These are phyloP conservation scores for Sigmodon hispidus DNA, from an alignment of 2,113 vertebrate genomes.

Conservation along the genomic window DNA sequence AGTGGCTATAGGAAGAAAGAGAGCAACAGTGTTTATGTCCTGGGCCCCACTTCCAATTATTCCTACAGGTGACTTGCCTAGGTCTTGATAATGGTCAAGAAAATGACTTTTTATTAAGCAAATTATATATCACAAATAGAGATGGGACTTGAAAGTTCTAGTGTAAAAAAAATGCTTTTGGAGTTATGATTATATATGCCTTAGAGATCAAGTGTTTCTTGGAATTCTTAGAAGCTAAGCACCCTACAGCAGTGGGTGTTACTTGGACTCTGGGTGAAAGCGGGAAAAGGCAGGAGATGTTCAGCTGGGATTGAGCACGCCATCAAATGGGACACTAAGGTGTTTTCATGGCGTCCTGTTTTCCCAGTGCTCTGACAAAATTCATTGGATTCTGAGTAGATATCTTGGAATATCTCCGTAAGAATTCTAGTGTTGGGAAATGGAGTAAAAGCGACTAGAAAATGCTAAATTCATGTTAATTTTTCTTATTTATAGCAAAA, in stretches of 20 bases:
- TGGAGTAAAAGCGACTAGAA: neutral
- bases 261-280: neutral
- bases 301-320: neutral
- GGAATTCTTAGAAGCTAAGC: neutral
- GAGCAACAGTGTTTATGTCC: neutral
- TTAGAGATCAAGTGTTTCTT: neutral
- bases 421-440: slow-evolving; percentile 27
- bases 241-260: neutral
- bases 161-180: slow-evolving; percentile 28
- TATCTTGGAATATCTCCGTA: slow-evolving; percentile 22
- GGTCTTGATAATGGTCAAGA: neutral
- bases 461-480: neutral
- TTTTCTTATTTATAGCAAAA: neutral
- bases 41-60: neutral
- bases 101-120: neutral
- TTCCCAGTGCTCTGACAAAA: neutral
- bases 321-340: neutral
- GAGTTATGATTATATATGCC: neutral
- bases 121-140: slow-evolving; percentile 29
- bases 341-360: neutral
- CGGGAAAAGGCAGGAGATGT: neutral
- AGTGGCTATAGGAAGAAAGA: neutral
- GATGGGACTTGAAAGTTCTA: neutral
- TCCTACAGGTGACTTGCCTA: neutral
- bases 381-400: neutral